A percentile compares a stretch with the other conserved stretches of the same genome.
phyloP scores from a whole-genome alignment of 2,888 invertebrate species.

The Parochlus steinenii region DNA sequence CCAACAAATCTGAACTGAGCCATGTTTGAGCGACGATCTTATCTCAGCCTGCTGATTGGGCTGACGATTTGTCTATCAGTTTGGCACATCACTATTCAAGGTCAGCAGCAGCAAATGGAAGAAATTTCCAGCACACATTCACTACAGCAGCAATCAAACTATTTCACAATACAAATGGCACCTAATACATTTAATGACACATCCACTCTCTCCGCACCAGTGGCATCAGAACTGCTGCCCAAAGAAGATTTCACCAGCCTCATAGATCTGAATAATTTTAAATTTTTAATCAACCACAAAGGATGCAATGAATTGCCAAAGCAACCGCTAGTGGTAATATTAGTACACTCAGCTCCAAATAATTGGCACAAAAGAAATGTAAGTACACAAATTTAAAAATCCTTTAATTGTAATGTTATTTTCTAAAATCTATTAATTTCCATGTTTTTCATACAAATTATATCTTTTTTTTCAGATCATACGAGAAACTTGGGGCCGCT shows the following conservation, averaged over 20 bases:
- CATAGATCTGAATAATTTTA: slow-evolving; percentile 43
- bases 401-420: too few species aligned
- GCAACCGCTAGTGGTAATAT: slow-evolving; percentile 39
- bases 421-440: too few species aligned
- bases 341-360: slow-evolving; percentile 50
- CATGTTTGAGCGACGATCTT: slow-evolving; percentile 28
- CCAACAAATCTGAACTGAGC: too few species aligned
- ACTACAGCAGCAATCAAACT: slow-evolving; percentile 7
- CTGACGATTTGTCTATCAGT: slow-evolving; percentile 26
- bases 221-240: slow-evolving; percentile 15
- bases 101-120: slow-evolving; percentile 14
- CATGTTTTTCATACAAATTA: too few species aligned
- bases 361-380: slow-evolving; percentile 46
- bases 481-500: slow-evolving; percentile 55
- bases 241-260: slow-evolving; percentile 27
- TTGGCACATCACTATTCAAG: slow-evolving; percentile 28
- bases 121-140: slow-evolving; percentile 4
- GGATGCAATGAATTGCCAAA: slow-evolving; percentile 31
- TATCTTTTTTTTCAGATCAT: too few species aligned
- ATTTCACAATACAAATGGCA: slow-evolving; percentile 12
- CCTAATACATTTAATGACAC: slow-evolving; percentile 1
- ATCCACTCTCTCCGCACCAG: slow-evolving; percentile 12
- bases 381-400: too few species aligned
- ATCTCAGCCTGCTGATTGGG: slow-evolving; percentile 26
- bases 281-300: slow-evolving; percentile 40